A percentile compares a stretch with the other conserved stretches of the same genome.
phyloP scores from a whole-genome alignment of 2,113 vertebrate species.

The Arothron firmamentum region DNA sequence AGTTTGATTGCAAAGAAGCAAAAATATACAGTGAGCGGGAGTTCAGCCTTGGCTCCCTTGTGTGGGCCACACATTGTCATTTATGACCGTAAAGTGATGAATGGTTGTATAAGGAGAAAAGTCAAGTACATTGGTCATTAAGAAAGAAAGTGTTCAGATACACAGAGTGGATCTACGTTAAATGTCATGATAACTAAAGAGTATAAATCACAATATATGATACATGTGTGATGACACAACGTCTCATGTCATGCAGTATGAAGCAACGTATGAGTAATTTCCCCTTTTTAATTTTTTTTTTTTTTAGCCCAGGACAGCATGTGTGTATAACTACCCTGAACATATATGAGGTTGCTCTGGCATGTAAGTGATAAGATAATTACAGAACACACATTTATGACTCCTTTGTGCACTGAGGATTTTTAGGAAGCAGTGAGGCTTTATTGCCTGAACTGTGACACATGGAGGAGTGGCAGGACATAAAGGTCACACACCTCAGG shows the following conservation, averaged over 20 bases:
- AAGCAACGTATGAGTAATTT: background rate
- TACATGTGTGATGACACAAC: background rate
- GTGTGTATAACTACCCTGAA: background rate
- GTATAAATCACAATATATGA: conserved; percentile 19
- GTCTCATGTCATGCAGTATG: background rate
- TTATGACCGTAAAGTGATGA: background rate
- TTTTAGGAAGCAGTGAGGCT: background rate
- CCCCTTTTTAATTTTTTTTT: background rate
- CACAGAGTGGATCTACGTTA: too few species aligned
- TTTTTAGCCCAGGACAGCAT: too few species aligned
- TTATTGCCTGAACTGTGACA: background rate
- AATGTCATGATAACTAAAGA: background rate
- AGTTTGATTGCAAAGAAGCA: too few species aligned
- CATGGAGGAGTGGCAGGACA: too few species aligned
- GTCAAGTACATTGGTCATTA: too few species aligned
- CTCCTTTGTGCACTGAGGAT: background rate
- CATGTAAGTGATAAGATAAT: background rate
- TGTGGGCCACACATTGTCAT: background rate
- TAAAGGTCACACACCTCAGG: too few species aligned
- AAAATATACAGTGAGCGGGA: too few species aligned
- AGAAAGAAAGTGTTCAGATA: too few species aligned
- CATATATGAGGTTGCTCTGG: background rate
- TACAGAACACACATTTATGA: background rate
- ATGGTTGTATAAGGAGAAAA: background rate
- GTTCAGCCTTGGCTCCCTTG: too few species aligned